phyloP scores from a whole-genome alignment of 2,888 invertebrate species.

The Thera obeliscata region DNA sequence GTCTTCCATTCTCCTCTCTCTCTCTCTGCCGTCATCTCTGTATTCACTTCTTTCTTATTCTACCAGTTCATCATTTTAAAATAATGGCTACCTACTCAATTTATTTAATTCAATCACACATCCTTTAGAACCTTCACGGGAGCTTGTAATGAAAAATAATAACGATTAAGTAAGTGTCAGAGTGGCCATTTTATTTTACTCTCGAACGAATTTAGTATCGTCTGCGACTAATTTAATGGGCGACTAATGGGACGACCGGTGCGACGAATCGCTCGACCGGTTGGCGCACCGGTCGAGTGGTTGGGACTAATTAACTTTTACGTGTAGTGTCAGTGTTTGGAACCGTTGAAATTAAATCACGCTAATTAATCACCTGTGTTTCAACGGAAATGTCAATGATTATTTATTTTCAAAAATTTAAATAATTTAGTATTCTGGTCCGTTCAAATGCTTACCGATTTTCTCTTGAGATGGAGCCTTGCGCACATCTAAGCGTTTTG shows the following conservation, averaged over 20 bases:
- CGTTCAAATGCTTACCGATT: too few species aligned
- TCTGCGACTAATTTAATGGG: slow-evolving; percentile 68
- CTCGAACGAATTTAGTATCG: slow-evolving; percentile 63
- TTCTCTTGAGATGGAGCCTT: too few species aligned
- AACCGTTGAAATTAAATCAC: background rate
- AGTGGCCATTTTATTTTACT: slow-evolving; percentile 62
- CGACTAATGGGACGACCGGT: slow-evolving; percentile 63
- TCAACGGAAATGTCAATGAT: too few species aligned
- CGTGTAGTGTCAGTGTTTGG: background rate
- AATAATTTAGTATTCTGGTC: too few species aligned
- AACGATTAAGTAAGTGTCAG: slow-evolving; percentile 40
- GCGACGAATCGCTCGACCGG: slow-evolving; percentile 64
- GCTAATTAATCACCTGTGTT: too few species aligned
- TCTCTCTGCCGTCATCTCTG: too few species aligned
- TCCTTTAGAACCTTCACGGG: slow-evolving; percentile 21
- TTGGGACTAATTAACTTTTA: slow-evolving; percentile 11
- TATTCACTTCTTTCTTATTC: too few species aligned
- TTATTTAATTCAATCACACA: slow-evolving; percentile 15
- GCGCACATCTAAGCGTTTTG: too few species aligned
- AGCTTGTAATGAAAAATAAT: slow-evolving; percentile 36
- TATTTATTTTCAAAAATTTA: too few species aligned
- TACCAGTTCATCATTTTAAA: background rate
- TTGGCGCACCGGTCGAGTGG: slow-evolving; percentile 21
- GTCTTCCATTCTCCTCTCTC: too few species aligned
- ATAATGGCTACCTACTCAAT: background rate